Evolutionary conservation across 2,113 vertebrate species (phyloP), one percentile per base, ranked within the genome.

Genomic region (Prinia subflava): DNA sequence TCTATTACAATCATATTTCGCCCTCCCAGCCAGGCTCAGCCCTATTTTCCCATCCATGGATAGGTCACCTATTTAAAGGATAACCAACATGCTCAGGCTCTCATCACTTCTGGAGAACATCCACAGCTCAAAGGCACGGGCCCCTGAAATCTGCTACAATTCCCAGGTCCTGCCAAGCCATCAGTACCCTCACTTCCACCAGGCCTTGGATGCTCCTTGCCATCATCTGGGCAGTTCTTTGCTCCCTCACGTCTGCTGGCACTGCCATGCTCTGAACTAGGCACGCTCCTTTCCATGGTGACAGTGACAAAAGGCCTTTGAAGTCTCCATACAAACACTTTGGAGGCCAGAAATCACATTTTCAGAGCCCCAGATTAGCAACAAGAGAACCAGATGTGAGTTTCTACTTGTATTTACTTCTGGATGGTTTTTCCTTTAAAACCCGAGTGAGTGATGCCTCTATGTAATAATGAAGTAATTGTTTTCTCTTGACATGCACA

Each of bases 311-410:
- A 70, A 53, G 24, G 7, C 22, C 41, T 73, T 60, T 28, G 1
- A 74, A 89, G 13, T 21, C n/a, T 62, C 4, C 18, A 49, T 1
- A 50, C 24, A 69, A 69, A 89, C 49, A 57, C 12, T 86, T 15
- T 15, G 9, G 37, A 75, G 24, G 25, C 7, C 42, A 87, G 39
- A 87, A 89, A 71, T 41, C 16, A 13, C 7, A 37, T 35, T 31
- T 89, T 15, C 33, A 21, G 44, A 84, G 49, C 4, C 6, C 10
- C 8, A 56, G 30, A 37, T 44, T 15, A 47, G 50, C 44, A 82
- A 39, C 2, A 20, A 47, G 24, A 79, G 6, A 87, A 81, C 3
- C 8, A 67, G 35, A 28, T 30, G 4, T 0, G 0, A 52, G 22
- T 50, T 63, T 46, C 27, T 74, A 47, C 24, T 52, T 55, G 9